Conservation (phyloP, 2,888 invertebrate species). For the Lasioglossum marginatum region DNA sequence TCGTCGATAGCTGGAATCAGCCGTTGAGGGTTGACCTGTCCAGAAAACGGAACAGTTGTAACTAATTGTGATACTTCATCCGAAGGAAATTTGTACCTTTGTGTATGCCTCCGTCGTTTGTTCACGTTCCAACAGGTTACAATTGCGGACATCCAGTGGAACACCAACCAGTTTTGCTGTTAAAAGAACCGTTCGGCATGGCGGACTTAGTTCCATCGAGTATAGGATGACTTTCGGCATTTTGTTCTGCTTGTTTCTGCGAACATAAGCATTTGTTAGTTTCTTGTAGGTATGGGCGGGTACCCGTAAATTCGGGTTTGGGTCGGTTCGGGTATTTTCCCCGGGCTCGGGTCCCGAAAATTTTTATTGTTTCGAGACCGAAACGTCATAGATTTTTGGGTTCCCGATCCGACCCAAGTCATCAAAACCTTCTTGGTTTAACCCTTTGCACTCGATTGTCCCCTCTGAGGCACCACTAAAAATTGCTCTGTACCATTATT, state of each 20-base stretch:
- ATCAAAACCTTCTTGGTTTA: no score
- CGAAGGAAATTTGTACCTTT: conserved; percentile 29
- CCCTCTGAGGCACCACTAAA: no score
- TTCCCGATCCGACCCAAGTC: no score
- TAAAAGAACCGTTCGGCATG: conserved; percentile 48
- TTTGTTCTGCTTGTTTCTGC: neutral
- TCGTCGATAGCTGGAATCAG: conserved; percentile 87
- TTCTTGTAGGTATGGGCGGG: no score
- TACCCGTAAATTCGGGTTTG: no score
- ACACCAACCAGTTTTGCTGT: conserved; percentile 38
- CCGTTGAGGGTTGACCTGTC: conserved; percentile 86
- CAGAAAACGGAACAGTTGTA: conserved; percentile 66
- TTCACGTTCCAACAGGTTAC: neutral
- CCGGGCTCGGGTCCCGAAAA: no score
- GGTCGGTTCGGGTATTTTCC: no score
- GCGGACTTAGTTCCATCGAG: conserved; percentile 39
- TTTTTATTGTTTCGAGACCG: no score
- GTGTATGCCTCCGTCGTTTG: conserved; percentile 2
- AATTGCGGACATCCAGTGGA: conserved; percentile 20
- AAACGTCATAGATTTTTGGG: no score
- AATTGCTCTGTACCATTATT: no score
- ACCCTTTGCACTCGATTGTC: no score
- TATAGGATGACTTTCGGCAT: conserved; percentile 54
- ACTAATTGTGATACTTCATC: neutral
- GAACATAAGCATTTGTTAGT: neutral